Evolutionary conservation across 2,797 vertebrate genomes (phyloP), one percentile per base, ranked within the genome.

Genomic region (Ctenochaetus hawaiiensis): DNA sequence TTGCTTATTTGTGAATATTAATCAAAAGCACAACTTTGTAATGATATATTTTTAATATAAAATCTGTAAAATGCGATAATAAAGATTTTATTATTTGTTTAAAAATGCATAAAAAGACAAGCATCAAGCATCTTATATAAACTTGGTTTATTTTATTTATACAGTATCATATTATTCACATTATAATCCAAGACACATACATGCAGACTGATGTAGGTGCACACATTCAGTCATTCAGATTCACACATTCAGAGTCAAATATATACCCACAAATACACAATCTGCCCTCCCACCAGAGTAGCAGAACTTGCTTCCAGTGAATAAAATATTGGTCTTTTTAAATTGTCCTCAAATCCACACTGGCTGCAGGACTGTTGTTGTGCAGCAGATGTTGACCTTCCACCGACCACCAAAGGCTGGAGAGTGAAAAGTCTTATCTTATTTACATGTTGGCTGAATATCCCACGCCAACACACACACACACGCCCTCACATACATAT

Each of bases 81-180:
- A 39, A 77, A 54, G 9, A 37, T 44, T 41, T 26, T 8, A 13
- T 2, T 34, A 49, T 22, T 4, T 75, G 6, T 65, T 56, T 64
- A 23, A 16, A 67, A 56, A 65, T 45, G 26, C 61, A 23, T 16
- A 67, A 56, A 65, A 41, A 22, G 75, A 41, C 67, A 70, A 16
- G 2, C 0, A 59, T 53, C 3, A 47, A 53, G 49, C 4, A 51
- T 83, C 85, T 85, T 72, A 72, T 87, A 91, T 84, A 90, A 89
- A 90, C 72, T 45, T 74, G 10, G 60, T 26, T 68, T 72, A 78
- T 72, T 92, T 91, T 87, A 91, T 90, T 91, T 67, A 75, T 87
- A 86, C 63, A 86, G 44, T 78, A 70, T 69, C 12, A 81, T 85
- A 39, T 6, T 39, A 77, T 87, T 88, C 89, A 91, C 86, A 90